Percentiles rank a stretch among this genome's conserved stretches.
These are phyloP conservation scores for Plectropomus leopardus DNA, from an alignment of 2,113 vertebrate genomes.

Conservation along the genomic window DNA sequence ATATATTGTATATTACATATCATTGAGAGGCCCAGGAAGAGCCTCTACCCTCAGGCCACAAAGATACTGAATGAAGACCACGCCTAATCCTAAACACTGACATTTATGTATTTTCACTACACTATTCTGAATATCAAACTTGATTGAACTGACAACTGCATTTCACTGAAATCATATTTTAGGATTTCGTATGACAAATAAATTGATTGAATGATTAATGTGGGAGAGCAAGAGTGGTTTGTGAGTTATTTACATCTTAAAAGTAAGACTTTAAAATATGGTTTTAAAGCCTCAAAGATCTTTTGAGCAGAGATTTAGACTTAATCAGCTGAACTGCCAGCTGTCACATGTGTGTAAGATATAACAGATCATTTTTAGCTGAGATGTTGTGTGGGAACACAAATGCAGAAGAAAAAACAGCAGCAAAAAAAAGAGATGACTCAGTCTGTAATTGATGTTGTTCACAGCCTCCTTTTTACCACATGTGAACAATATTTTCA, in stretches of 20 bases:
- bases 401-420: not conserved
- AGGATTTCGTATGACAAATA: too few relatives aligned
- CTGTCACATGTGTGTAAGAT: not conserved
- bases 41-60: too few relatives aligned
- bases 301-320: not conserved
- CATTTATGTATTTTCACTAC: too few relatives aligned
- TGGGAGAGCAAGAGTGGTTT: not conserved
- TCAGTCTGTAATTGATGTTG: not conserved
- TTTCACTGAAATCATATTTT: too few relatives aligned
- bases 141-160: too few relatives aligned
- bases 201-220: too few relatives aligned
- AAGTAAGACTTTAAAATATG: too few relatives aligned
- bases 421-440: not conserved
- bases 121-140: too few relatives aligned
- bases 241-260: not conserved
- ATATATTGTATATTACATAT: too few relatives aligned
- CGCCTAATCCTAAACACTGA: too few relatives aligned
- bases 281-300: not conserved
- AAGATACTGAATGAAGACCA: too few relatives aligned
- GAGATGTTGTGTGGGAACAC: not conserved
- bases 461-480: not conserved
- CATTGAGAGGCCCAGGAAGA: too few relatives aligned
- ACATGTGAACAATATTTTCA: constrained; percentile 14
- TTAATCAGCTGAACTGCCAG: not conserved
- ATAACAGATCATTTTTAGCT: not conserved